Evolutionary conservation across 92 coral and sea anemone species (phyloP).

Genomic region (Blastomussa wellsi): DNA sequence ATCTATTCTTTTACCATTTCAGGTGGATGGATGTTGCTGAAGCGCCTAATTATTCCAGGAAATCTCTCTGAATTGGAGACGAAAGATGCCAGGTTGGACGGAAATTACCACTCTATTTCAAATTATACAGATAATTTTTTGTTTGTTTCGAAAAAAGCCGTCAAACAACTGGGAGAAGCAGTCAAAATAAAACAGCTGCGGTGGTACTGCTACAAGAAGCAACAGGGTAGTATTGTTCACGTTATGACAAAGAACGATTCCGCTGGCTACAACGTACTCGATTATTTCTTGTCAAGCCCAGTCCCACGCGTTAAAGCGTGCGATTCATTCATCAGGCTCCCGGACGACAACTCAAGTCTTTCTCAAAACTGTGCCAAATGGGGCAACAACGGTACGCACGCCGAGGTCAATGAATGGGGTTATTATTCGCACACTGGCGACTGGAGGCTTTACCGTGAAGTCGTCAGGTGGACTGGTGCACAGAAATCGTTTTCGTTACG

Average conservation of each 20-base stretch:
- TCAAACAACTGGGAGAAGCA: conserved; percentile 2
- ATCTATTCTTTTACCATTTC: too few species aligned
- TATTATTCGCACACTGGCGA: conserved; percentile 18
- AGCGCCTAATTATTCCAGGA: background rate
- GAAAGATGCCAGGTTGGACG: background rate
- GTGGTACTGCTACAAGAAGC: conserved; percentile 64
- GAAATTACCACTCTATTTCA: background rate
- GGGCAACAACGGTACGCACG: conserved; percentile 31
- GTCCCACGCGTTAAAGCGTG: conserved; percentile 46
- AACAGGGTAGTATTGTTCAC: conserved; percentile 60
- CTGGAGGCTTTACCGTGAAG: conserved; percentile 41
- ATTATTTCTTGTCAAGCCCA: conserved; percentile 35
- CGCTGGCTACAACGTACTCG: conserved; percentile 55
- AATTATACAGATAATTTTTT: background rate
- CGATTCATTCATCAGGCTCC: conserved; percentile 53
- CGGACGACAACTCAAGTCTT: conserved; percentile 62
- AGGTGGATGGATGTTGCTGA: conserved; percentile 26
- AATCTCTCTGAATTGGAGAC: background rate
- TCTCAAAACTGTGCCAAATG: conserved; percentile 57
- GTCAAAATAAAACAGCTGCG: conserved; percentile 47
- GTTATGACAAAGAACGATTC: conserved; percentile 62
- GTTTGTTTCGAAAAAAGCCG: background rate
- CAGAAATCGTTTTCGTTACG: conserved; percentile 12
- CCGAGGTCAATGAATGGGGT: conserved; percentile 47
- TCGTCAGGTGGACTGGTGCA: conserved; percentile 21